Evolutionary conservation across 1,140 invertebrate species (phyloP).

Genomic region (Anthonomus grandis): DNA sequence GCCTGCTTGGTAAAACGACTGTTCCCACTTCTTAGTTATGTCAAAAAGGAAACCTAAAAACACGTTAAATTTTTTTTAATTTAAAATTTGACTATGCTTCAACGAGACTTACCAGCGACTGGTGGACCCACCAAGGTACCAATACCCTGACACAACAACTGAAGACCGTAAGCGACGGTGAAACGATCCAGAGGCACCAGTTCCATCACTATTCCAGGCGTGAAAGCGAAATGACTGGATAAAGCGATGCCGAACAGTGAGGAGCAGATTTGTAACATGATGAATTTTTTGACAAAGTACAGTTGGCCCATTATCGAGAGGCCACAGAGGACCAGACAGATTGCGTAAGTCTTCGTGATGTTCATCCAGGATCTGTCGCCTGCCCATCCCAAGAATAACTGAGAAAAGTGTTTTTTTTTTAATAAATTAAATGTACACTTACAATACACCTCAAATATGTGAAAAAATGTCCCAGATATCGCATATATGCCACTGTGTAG

Average conservation of each 20-base stretch:
- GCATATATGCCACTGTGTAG: too few relatives aligned
- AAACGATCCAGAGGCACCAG: constrained; percentile 76
- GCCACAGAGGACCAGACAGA: constrained; percentile 74
- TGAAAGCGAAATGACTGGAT: constrained; percentile 83
- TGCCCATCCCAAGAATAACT: constrained; percentile 83
- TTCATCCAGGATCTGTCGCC: constrained; percentile 86
- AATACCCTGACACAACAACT: constrained; percentile 79
- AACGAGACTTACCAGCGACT: constrained; percentile 51
- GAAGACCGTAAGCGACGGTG: constrained; percentile 84
- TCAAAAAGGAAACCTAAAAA: constrained; percentile 65
- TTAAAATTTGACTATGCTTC: not conserved
- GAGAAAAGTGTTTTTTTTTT: too few relatives aligned
- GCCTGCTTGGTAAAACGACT: constrained; percentile 72
- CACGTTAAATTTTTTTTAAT: not conserved
- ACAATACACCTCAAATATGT: not conserved
- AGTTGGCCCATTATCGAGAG: constrained; percentile 70
- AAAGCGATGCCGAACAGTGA: constrained; percentile 79
- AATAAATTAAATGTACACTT: not conserved
- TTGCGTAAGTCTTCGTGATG: constrained; percentile 74
- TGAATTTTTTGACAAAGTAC: constrained; percentile 59
- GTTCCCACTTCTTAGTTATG: constrained; percentile 65
- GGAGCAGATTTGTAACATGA: constrained; percentile 55
- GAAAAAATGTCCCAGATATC: too few relatives aligned
- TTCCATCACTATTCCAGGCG: constrained; percentile 81
- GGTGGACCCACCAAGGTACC: constrained; percentile 60